Base-by-base conservation (phyloP, 2,113 vertebrate species). In the Hiodon tergisus region DNA sequence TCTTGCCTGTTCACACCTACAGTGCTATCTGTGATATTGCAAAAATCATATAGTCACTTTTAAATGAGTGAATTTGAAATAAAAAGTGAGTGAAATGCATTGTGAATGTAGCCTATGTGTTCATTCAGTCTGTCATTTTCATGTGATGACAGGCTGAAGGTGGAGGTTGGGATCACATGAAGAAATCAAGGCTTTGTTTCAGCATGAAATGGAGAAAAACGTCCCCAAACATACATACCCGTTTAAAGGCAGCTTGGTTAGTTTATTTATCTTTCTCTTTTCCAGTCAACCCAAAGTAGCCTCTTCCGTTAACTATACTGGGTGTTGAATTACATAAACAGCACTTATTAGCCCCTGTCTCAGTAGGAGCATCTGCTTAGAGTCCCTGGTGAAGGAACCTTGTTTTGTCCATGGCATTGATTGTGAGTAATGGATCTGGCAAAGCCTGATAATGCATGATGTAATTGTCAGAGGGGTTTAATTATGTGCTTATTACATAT, bases 401-500 rank as follows among this genome's bases (percentile, higher is more conserved):
- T 92, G 90, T 92, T 94, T 93, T 91, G 91, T 92, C 91, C 87
- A 78, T 86, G 87, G 79, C 87, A 91, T 89, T 88, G 91, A 91
- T 90, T 86, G 77, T 85, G 87, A 93, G 92, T 93, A 94, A 95
- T 92, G 91, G 90, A 93, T 89, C 85, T 88, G 90, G 88, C 89
- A 89, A 88, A 85, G 89, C 85, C 90, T 89, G 88, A 92, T 94
- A 93, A 93, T 88, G 90, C 79, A 93, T 96, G 94, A 96, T 92
- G 94, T 90, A 94, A 95, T 93, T 93, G 91, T 93, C 94, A 95
- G 87, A 93, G 92, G 91, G 88, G 85, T 92, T 94, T 94, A 92
- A 94, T 95, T 92, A 93, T 90, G 88, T 85, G 86, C 87, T 87
- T 88, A 85, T 90, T 89, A 88, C 90, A 88, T 76, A 82, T 87